Base-by-base conservation (phyloP, 2,888 invertebrate species). In the Ormyrus thymus region DNA sequence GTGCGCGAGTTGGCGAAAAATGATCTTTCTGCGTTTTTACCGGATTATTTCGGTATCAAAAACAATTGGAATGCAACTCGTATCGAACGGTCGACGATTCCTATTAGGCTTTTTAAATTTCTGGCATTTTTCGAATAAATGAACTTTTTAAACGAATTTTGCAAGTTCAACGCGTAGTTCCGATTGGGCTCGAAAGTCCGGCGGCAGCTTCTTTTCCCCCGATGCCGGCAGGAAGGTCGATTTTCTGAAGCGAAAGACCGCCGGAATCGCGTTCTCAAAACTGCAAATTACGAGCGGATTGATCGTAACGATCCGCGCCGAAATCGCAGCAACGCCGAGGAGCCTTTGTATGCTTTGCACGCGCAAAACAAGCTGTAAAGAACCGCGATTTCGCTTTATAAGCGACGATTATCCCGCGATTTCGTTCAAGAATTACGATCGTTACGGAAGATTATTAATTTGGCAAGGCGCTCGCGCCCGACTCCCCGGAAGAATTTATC, bases 391-490 rank as follows among this genome's bases (percentile, higher is more conserved):
- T 50, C 50, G 7, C 8, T 58, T 55, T 51, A 58, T 43, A 58
- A 74, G n/a, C 58, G 45, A 13, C 61, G 66, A 75, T 53, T 75
- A 68, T 53, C 46, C 46, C 13, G 45, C 51, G 45, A 66, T 58
- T 68, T 50, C 59, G 5, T 7, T 46, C n/a, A 6, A 51, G 61
- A 69, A 61, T 69, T 46, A 76, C 68, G 68, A 76, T 76, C 68
- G n/a, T 62, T 62, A 53, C 7, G 61, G 59, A 59, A 46, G 45
- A 61, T 75, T 76, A 75, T 76, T 55, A 76, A 69, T 69, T 69
- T 7, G 10, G n/a, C 13, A 13, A 59, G 13, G 7, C 50, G 13
- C 7, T 46, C 11, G 4, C 29, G 29, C 29, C 29, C 29, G 29
- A 29, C 29, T 29, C 29, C 29, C 11, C 48, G 15, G 10, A 45